Conservation (phyloP, 2,113 vertebrate species). For the human (Homo sapiens) region DNA sequence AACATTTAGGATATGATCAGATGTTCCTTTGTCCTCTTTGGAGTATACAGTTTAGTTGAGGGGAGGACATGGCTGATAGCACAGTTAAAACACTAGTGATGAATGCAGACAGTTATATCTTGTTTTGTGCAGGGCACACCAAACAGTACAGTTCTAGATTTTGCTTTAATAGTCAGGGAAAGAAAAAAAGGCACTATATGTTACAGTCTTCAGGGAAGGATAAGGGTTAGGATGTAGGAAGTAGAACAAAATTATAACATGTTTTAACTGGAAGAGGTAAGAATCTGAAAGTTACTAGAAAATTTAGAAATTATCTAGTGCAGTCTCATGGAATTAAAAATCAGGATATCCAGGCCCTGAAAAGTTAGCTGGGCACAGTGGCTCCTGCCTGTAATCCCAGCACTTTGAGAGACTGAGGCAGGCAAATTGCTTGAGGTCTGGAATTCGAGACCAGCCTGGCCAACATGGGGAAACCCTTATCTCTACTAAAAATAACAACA, state of each 20-base stretch:
- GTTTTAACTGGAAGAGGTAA: neutral
- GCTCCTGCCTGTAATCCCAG: no score
- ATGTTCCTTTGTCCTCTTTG: neutral
- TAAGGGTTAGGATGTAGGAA: neutral
- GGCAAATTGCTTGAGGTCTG: no score
- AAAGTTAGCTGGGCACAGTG: neutral
- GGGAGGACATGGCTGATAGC: neutral
- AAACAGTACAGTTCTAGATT: neutral
- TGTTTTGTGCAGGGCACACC: neutral
- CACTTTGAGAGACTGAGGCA: no score
- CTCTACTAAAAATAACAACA: no score
- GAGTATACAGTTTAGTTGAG: neutral
- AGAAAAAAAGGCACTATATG: neutral
- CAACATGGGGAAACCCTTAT: no score
- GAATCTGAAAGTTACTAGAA: neutral
- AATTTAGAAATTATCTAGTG: neutral
- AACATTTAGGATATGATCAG: neutral
- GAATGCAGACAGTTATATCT: neutral
- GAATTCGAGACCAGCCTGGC: no score
- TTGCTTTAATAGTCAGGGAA: neutral
- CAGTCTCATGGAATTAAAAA: neutral
- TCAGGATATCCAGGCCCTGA: neutral
- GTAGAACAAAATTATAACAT: neutral
- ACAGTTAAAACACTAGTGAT: neutral
- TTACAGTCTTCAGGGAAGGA: neutral